Evolutionary conservation across 1,140 invertebrate species (phyloP).

Genomic region (Lucilia cuprina): DNA sequence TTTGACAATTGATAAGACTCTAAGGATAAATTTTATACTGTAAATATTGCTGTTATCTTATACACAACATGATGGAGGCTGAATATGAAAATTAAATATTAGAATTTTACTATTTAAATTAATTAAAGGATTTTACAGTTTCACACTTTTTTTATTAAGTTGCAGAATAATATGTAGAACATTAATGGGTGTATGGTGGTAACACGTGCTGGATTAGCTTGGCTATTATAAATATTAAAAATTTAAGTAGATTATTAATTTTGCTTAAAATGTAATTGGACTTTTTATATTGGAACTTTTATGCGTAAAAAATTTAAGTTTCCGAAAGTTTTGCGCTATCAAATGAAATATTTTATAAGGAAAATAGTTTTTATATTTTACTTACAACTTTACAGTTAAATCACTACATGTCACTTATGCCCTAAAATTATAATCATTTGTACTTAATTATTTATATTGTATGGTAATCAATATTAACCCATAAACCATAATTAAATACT

Average conservation of each 20-base stretch:
- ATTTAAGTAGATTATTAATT: too few relatives aligned
- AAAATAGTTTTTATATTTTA: too few relatives aligned
- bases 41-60: constrained; percentile 34
- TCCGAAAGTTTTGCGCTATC: too few relatives aligned
- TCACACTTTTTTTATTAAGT: constrained; percentile 23
- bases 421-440: not conserved
- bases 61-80: not conserved
- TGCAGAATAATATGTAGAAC: not conserved
- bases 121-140: constrained; percentile 43
- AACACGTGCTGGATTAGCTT: not conserved
- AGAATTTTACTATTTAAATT: constrained; percentile 32
- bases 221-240: too few relatives aligned
- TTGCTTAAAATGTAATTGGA: too few relatives aligned
- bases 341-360: too few relatives aligned
- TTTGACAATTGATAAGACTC: constrained; percentile 59
- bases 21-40: too few relatives aligned
- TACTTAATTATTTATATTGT: not conserved
- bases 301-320: too few relatives aligned
- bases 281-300: too few relatives aligned
- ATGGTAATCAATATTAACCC: constrained; percentile 30
- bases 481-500: constrained; percentile 22
- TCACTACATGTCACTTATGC: not conserved
- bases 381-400: too few relatives aligned
- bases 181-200: too few relatives aligned
- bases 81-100: not conserved